A percentile compares a stretch with the other conserved stretches of the same genome.
phyloP scores from a whole-genome alignment of 2,797 vertebrate genomes.

The Scarus forsteni region DNA sequence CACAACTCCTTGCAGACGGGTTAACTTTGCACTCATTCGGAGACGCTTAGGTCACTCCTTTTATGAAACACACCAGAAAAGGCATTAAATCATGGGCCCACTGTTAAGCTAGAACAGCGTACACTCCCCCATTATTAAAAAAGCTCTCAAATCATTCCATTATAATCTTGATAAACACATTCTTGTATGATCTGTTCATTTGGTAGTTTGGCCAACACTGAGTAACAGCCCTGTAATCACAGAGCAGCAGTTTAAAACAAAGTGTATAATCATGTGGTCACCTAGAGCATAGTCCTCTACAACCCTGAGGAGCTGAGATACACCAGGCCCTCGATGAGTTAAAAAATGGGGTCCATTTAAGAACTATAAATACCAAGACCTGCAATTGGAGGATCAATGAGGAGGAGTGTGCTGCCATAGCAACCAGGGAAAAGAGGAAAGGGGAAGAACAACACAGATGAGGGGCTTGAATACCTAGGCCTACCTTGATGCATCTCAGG shows the following conservation, averaged over 20 bases:
- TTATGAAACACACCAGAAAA: no score
- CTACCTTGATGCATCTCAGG: constrained; percentile 37
- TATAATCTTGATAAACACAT: background rate
- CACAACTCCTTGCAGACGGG: no score
- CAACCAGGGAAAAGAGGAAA: constrained; percentile 78
- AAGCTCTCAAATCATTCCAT: background rate
- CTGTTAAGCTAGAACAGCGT: no score
- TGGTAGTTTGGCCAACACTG: background rate
- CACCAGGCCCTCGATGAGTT: constrained; percentile 48
- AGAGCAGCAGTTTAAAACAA: background rate
- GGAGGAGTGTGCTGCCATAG: constrained; percentile 84
- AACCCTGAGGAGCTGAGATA: constrained; percentile 22
- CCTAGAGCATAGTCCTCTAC: constrained; percentile 12
- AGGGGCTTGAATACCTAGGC: constrained; percentile 41
- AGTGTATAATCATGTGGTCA: constrained; percentile 60
- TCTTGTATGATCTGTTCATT: constrained; percentile 24
- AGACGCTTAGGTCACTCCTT: no score
- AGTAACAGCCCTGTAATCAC: constrained; percentile 51
- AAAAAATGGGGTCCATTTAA: constrained; percentile 65
- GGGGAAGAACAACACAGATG: constrained; percentile 56
- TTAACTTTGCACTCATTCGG: no score
- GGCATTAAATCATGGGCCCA: no score
- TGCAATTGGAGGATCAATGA: constrained; percentile 82
- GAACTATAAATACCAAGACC: constrained; percentile 81
- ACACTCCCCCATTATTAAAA: no score